Evolutionary conservation across 2,113 vertebrate genomes (phyloP).

Genomic region (Megatriorchis doriae): DNA sequence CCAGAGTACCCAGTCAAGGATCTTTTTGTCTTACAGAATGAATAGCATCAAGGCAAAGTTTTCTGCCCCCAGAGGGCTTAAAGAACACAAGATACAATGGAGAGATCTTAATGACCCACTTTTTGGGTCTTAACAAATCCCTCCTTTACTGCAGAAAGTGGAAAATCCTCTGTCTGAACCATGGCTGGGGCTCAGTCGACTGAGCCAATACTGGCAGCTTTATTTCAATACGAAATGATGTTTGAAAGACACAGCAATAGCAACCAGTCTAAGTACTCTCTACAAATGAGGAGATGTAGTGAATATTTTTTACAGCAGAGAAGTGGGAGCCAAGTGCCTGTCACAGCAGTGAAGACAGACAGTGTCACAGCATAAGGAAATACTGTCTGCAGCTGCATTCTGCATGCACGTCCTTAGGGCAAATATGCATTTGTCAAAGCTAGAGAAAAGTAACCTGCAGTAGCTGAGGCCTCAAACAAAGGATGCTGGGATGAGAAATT

Average conservation of each 20-base stretch:
- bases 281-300: not conserved
- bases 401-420: rapidly evolving
- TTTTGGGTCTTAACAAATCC: not conserved
- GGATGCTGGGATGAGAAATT: not conserved
- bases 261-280: not conserved
- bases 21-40: not conserved
- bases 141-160: not conserved
- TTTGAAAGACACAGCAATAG: not conserved
- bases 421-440: not conserved
- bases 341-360: not conserved
- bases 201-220: not conserved
- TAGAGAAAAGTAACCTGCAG: not conserved
- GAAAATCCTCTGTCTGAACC: not conserved
- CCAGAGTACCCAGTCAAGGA: not conserved
- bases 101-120: not conserved
- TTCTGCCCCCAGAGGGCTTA: not conserved
- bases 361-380: not conserved
- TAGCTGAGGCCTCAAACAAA: not conserved
- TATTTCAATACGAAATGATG: not conserved
- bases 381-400: not conserved
- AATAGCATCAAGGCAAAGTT: not conserved
- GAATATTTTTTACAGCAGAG: not conserved
- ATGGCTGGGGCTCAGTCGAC: not conserved
- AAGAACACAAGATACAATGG: not conserved
- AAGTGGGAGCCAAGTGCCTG: not conserved